Conservation (phyloP, 2,113 vertebrate species). For the Lathamus discolor region DNA sequence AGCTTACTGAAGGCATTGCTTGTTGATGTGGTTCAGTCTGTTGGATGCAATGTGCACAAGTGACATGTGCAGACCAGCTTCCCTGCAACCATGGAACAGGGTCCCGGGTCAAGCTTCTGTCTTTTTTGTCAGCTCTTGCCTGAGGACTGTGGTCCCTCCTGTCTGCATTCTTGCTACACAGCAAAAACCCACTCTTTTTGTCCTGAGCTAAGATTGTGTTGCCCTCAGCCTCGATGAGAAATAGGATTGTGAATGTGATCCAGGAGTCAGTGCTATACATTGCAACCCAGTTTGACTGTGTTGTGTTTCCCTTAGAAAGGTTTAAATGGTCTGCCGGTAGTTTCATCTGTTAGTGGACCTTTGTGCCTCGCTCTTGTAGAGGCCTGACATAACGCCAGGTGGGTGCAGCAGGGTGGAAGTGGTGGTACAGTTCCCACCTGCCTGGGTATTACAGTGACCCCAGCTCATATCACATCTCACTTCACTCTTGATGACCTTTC, state of each 20-base stretch:
- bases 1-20: background rate
- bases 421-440: fast-evolving
- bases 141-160: background rate
- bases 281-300: background rate
- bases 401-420: background rate
- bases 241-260: background rate
- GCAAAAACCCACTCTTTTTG: background rate
- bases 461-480: background rate
- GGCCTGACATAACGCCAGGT: background rate
- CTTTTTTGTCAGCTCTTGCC: background rate
- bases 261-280: background rate
- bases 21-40: background rate
- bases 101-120: background rate
- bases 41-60: background rate
- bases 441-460: background rate
- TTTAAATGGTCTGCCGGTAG: background rate
- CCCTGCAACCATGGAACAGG: background rate
- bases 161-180: background rate
- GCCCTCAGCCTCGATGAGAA: background rate
- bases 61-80: background rate
- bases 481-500: background rate
- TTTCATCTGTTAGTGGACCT: background rate
- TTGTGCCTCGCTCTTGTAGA: background rate
- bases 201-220: background rate
- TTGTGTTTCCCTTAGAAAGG: background rate